A percentile compares a stretch with the other conserved stretches of the same genome.
These are phyloP conservation scores for Zoanthus sansibaricus DNA, from an alignment of 92 coral and sea anemone genomes.

Conservation along the genomic window DNA sequence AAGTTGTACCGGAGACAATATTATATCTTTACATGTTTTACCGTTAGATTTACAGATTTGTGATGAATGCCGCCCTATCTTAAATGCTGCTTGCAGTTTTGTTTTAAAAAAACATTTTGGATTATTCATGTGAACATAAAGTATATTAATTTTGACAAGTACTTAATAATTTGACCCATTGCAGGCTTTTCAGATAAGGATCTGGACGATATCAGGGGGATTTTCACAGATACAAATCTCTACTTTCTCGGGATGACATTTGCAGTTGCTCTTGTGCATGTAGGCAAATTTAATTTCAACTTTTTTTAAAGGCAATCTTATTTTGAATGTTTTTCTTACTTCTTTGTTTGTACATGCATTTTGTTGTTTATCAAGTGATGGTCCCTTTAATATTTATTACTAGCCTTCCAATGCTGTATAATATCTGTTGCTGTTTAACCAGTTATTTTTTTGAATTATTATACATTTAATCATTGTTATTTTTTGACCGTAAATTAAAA, in stretches of 20 bases:
- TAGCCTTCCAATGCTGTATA: background rate
- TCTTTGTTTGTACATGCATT: background rate
- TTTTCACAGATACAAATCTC: constrained; percentile 92
- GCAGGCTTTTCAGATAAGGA: constrained; percentile 97
- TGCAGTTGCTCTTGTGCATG: constrained; percentile 82
- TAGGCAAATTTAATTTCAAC: background rate
- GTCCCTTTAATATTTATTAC: background rate
- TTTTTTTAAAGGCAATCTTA: background rate
- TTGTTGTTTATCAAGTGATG: background rate
- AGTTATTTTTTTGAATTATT: background rate
- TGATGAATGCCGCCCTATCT: too few species aligned
- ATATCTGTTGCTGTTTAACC: background rate
- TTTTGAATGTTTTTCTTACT: background rate
- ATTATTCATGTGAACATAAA: too few species aligned
- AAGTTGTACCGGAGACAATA: too few species aligned
- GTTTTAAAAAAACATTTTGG: too few species aligned
- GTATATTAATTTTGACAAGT: background rate
- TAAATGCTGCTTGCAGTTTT: too few species aligned
- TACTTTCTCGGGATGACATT: constrained; percentile 88
- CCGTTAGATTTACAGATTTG: too few species aligned
- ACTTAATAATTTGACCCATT: background rate
- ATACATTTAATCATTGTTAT: too few species aligned
- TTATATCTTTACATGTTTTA: too few species aligned
- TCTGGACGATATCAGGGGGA: constrained; percentile 88
- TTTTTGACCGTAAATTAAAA: too few species aligned